Base-by-base conservation (phyloP, 2,888 invertebrate genomes). In the Drosophila silvestris region DNA sequence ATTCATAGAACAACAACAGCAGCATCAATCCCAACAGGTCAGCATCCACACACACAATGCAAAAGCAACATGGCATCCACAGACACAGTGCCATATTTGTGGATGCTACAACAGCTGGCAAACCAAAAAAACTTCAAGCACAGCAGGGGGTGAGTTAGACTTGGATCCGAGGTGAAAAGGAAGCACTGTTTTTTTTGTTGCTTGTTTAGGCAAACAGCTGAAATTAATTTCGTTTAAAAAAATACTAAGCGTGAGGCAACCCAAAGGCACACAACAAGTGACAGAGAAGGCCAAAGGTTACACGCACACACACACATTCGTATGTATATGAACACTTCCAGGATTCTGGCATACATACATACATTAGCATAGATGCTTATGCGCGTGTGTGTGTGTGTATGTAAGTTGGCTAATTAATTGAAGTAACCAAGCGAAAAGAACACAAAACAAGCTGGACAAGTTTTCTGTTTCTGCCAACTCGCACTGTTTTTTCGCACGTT, bases 51-150 rank as follows among this genome's bases (percentile, higher is more conserved):
- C 60, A 81, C 68, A 71, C 63, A 32, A 58, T 22, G 58, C 58
- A 58, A 44, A 52, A 39, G 53, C 51, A 54, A 67, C 69, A 74
- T 71, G 53, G 50, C 57, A 72, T 82, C 79, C 82, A 89, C 37
- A 64, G 44, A 50, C 70, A 50, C n/a, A 74, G 70, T 83, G 68
- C 70, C 74, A 79, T 80, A 70, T 69, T 65, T 77, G 86, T 85
- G 86, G 83, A 90, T 75, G 64, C 5, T 69, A 57, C 77, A 88
- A 90, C 84, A 85, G 84, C 84, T 84, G 89, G 90, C 77, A 47
- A 35, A 62, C 54, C 26, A 26, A 26, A 47, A 57, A 71, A 82
- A 62, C 62, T 58, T 39, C 30, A 64, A 56, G 26, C 68, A 58
- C 28, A 30, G 60, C 62, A 61, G 61, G 53, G 63, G 47, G 32